These are phyloP conservation scores for Podarcis lilfordi DNA, from an alignment of 2,797 vertebrate genomes.

Conservation along the genomic window DNA sequence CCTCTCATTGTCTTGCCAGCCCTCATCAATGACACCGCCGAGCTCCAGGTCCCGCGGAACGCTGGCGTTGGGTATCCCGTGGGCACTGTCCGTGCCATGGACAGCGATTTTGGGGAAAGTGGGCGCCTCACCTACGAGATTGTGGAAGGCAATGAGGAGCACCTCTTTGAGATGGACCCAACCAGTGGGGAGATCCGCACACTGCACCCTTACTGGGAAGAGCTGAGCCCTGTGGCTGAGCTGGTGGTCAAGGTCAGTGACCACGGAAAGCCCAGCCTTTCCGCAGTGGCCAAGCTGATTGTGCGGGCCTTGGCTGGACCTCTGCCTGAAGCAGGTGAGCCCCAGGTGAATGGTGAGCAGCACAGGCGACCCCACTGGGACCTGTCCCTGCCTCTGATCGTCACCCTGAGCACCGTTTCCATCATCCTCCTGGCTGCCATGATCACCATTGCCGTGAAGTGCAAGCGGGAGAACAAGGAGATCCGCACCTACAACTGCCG, in stretches of 20 bases:
- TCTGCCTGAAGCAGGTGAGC: constrained; percentile 91
- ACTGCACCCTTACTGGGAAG: constrained; percentile 94
- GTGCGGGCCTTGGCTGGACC: constrained; percentile 91
- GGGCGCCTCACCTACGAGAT: constrained; percentile 98
- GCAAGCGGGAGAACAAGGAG: constrained; percentile 98
- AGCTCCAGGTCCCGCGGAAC: constrained; percentile 95
- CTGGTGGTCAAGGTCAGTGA: constrained; percentile 96
- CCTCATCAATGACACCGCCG: constrained; percentile 95
- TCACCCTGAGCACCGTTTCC: constrained; percentile 96
- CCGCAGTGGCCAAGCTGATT: constrained; percentile 92
- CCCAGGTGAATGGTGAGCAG: constrained; percentile 90
- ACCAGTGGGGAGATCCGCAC: constrained; percentile 94
- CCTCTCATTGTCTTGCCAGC: constrained; percentile 94
- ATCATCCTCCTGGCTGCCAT: constrained; percentile 97
- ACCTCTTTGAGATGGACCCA: constrained; percentile 95
- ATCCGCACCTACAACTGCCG: constrained; percentile 99
- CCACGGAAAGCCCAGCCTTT: constrained; percentile 95
- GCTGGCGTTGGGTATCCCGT: constrained; percentile 96
- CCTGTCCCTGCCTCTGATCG: constrained; percentile 95
- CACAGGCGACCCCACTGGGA: constrained; percentile 89
- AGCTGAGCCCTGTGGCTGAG: constrained; percentile 91
- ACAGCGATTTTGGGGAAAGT: constrained; percentile 97
- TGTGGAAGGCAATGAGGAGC: constrained; percentile 95
- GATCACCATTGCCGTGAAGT: constrained; percentile 98
- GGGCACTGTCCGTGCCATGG: constrained; percentile 92